phyloP scores from a whole-genome alignment of 2,888 invertebrate genomes.

The Cantharis flavilabris region DNA sequence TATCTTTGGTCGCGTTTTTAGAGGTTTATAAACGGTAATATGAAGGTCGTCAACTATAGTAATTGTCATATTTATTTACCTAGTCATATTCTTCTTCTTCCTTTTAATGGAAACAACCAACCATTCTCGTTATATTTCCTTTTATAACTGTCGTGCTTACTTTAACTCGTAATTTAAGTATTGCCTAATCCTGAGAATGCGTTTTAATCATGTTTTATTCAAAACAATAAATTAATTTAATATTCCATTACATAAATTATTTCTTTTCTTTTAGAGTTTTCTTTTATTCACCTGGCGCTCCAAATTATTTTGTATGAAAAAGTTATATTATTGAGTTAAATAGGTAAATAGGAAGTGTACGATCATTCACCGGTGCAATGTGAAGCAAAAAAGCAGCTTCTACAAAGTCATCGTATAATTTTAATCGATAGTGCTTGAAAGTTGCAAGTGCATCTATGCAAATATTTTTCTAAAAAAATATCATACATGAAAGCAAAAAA shows the following conservation, averaged over 20 bases:
- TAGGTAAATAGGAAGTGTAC: too few species aligned
- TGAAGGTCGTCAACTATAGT: conserved; percentile 31
- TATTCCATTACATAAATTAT: not conserved
- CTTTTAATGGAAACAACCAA: not conserved
- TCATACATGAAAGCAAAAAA: not conserved
- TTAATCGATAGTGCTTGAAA: not conserved
- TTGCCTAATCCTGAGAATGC: not conserved
- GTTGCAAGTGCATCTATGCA: not conserved
- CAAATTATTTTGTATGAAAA: too few species aligned
- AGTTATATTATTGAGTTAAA: too few species aligned
- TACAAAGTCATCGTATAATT: not conserved
- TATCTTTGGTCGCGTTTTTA: conserved; percentile 28
- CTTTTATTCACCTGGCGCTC: too few species aligned
- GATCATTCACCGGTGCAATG: not conserved
- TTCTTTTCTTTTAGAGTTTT: too few species aligned
- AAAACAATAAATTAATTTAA: not conserved
- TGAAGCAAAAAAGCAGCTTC: not conserved
- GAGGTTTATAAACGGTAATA: conserved; percentile 30
- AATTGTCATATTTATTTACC: conserved; percentile 20
- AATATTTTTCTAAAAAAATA: not conserved
- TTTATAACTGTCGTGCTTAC: not conserved
- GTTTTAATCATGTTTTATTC: not conserved
- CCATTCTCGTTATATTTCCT: not conserved
- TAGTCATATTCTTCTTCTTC: conserved; percentile 14
- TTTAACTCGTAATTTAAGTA: not conserved